Conservation (phyloP, 2,797 vertebrate genomes). For the Phrynocephalus vlangalii region DNA sequence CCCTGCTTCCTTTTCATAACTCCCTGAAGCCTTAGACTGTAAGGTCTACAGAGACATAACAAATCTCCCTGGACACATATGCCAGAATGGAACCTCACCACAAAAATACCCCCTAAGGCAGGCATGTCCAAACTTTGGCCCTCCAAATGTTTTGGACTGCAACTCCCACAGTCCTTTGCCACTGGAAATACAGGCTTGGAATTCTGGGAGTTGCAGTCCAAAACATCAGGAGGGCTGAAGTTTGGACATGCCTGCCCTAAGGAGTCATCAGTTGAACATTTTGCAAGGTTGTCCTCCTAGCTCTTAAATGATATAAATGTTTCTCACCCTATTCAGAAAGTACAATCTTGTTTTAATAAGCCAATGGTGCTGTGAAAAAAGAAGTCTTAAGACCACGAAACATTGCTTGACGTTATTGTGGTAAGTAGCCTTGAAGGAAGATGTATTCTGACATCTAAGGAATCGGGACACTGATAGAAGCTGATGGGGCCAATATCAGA, state of each 20-base stretch:
- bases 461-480: conserved; percentile 57
- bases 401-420: conserved; percentile 46
- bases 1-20: neutral
- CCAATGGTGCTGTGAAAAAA: conserved; percentile 45
- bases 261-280: neutral
- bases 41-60: neutral
- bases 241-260: no score
- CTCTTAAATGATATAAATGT: conserved; percentile 28
- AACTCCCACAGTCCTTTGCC: no score
- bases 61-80: conserved; percentile 24
- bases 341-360: conserved; percentile 47
- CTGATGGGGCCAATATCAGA: conserved; percentile 55
- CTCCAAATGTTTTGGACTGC: no score
- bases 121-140: no score
- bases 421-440: conserved; percentile 50
- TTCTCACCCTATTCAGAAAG: conserved; percentile 51
- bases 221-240: no score
- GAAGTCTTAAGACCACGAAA: conserved; percentile 33
- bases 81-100: conserved; percentile 12
- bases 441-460: conserved; percentile 53
- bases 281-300: conserved; percentile 11
- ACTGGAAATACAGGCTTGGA: no score
- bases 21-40: neutral
- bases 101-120: neutral
- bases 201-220: no score